These are phyloP conservation scores for Psittacus erithacus DNA, from an alignment of 2,113 vertebrate genomes.

Conservation along the genomic window DNA sequence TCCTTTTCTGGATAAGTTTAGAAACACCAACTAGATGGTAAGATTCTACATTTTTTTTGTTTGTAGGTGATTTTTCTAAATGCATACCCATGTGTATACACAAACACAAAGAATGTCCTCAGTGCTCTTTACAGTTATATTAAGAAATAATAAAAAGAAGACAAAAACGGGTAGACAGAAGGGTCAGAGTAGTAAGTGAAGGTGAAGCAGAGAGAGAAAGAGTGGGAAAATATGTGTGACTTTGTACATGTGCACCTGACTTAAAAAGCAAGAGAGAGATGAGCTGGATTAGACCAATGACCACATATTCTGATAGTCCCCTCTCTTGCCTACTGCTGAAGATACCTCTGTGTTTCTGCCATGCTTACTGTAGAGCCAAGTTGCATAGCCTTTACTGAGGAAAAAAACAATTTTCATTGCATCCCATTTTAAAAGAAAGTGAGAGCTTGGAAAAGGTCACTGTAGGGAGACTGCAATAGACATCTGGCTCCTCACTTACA, in stretches of 20 bases:
- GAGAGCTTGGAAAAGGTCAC: neutral
- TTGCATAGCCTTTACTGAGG: neutral
- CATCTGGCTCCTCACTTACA: neutral
- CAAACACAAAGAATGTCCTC: neutral
- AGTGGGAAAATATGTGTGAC: neutral
- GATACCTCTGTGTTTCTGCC: neutral
- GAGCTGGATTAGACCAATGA: neutral
- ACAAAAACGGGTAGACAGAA: neutral
- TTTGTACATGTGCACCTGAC: neutral
- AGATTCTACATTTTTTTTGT: neutral
- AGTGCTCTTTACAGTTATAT: too few relatives aligned
- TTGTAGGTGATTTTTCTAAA: neutral
- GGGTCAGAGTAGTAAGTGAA: neutral
- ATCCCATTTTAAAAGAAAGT: neutral
- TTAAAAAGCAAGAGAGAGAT: neutral
- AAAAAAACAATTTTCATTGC: neutral
- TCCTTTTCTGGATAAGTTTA: neutral
- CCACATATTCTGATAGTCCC: neutral
- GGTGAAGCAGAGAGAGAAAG: neutral
- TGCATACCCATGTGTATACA: fast-evolving
- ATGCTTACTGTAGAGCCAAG: neutral
- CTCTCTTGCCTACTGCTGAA: neutral
- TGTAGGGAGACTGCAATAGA: neutral
- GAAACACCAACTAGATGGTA: neutral
- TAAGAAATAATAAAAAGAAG: too few relatives aligned